Evolutionary conservation across 1,140 invertebrate species (phyloP).

Genomic region (Nylanderia fulva): DNA sequence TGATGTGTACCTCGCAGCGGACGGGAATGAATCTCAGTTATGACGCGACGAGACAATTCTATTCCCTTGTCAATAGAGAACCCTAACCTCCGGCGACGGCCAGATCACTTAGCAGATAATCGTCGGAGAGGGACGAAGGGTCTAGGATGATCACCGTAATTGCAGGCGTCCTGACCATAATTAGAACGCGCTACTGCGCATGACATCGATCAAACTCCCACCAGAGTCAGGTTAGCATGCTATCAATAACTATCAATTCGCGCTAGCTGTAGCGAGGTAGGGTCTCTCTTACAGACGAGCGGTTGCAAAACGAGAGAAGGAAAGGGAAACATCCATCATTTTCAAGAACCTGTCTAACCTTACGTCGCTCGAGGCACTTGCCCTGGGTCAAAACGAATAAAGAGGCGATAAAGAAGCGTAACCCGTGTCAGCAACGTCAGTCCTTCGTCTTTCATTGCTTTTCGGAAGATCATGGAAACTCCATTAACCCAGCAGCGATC

Average conservation of each 20-base stretch:
- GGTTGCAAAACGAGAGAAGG: constrained; percentile 66
- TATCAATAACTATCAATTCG: constrained; percentile 81
- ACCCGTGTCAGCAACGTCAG: constrained; percentile 72
- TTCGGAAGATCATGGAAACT: constrained; percentile 68
- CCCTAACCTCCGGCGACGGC: constrained; percentile 46
- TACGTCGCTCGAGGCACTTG: constrained; percentile 70
- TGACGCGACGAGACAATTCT: constrained; percentile 44
- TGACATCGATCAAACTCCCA: constrained; percentile 80
- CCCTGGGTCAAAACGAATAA: constrained; percentile 71
- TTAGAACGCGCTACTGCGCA: constrained; percentile 80
- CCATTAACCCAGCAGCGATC: constrained; percentile 61
- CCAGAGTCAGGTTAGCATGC: constrained; percentile 76
- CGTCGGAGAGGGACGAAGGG: constrained; percentile 62
- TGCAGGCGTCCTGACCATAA: constrained; percentile 78
- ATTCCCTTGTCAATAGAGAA: constrained; percentile 52
- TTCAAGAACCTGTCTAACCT: constrained; percentile 74
- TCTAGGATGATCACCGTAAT: constrained; percentile 79
- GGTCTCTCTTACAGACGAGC: constrained; percentile 61
- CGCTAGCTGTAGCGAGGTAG: constrained; percentile 33
- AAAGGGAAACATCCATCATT: constrained; percentile 76
- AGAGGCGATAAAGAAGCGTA: constrained; percentile 73
- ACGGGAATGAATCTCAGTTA: constrained; percentile 39
- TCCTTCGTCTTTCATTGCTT: constrained; percentile 70
- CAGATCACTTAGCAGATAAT: constrained; percentile 64
- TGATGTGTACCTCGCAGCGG: constrained; percentile 13